Base-by-base conservation (phyloP, 2,797 vertebrate genomes). In the Phyllotis vaccarum region DNA sequence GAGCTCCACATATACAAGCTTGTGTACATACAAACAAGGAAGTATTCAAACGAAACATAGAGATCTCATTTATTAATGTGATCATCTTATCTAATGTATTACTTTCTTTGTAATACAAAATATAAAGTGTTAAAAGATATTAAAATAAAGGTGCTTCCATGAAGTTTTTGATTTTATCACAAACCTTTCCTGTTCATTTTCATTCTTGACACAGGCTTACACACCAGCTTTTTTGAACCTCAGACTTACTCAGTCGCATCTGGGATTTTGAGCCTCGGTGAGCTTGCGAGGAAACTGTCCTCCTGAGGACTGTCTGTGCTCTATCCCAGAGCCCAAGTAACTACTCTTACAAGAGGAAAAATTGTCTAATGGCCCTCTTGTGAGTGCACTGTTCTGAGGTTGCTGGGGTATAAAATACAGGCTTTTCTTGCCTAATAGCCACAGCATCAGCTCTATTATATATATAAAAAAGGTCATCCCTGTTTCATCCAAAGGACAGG, bases 91-190 rank as follows among this genome's bases (percentile, higher is more conserved):
- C 62, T 86, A 66, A 75, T 14, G 21, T 2, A n/a, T n/a, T 5
- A 52, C 40, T 2, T 17, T 34, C 0, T 40, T 34, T 21, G 1
- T 3, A 54, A 70, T 3, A 43, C 0, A 58, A 64, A 58, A 54
- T 49, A 49, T 27, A 56, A 52, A 12, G 0, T 40, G 13, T 3
- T 64, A 49, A 49, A 58, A 34, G 8, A 74, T 34, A 22, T 46
- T 54, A 37, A 46, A 72, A 68, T 27, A 19, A 89, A 75, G 16
- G 31, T 2, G 3, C 2, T 60, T 81, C 64, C 3, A 54, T 19
- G 8, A 96, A 78, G 70, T 82, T 16, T 37, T 93, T 58, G 3
- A 34, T 83, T 86, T 93, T 60, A 66, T 76, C 37, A 22, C 58
- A 21, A 37, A 8, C 64, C 54, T 37, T 40, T 5, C 37, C 6